Evolutionary conservation across 2,888 invertebrate species (phyloP), one percentile per base, ranked within the genome.

Genomic region (Melieria omissa): DNA sequence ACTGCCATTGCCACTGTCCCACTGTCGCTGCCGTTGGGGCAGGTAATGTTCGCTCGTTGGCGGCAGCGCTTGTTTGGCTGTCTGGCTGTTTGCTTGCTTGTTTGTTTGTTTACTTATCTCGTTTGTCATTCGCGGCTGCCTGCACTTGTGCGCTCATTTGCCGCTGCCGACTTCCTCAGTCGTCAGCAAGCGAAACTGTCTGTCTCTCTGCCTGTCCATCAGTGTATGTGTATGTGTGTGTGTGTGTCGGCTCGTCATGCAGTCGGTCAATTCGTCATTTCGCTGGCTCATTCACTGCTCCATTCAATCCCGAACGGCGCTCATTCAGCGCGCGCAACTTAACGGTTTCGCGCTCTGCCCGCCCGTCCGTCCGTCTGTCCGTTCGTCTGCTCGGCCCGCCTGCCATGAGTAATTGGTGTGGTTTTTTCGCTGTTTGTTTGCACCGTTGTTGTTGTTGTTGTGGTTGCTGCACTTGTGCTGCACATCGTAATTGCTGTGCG

Each of bases 331-430:
- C 29, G 29, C 60, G 41, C 57, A 67, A 44, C 61, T 42, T 67
- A 67, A 67, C 67, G 67, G 67, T 67, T 52, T 61, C 52, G 16
- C 45, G 46, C 55, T 55, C 44, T 62, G 44, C 52, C 41, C 41
- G 45, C 41, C 46, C 58, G 62, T 46, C 54, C 16, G 61, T 54
- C 61, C 52, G 49, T 68, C 29, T 16, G 44, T 8, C 69, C 55
- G 55, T 62, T 52, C 69, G 54, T 69, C 62, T 61, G 62, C 65
- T 55, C 61, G 66, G 14, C 46, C 9, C 79, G 44, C 42, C 49
- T 80, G 79, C 80, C 81, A 82, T 82, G 82, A 82, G 77, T 81
- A 82, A 82, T 82, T 82, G 79, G 79, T 65, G 45, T n/a, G 14
- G 16, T 60, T 65, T 52, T 65, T 10, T 49, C 16, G 16, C 45